These are phyloP conservation scores for Lycaena phlaeas DNA, from an alignment of 2,888 invertebrate species.

Conservation along the genomic window DNA sequence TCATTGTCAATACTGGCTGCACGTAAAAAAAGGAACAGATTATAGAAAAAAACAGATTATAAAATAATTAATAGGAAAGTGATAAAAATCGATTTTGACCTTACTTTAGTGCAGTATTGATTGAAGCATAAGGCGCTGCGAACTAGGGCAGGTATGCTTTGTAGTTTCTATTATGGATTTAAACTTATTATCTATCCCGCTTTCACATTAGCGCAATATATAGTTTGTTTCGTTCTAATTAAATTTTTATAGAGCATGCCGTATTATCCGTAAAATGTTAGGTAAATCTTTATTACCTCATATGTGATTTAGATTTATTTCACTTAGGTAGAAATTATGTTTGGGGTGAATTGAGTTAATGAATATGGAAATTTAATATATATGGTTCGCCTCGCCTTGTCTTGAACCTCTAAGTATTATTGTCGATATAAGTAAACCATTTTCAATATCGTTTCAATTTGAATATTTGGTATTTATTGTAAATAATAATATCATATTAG, in stretches of 20 bases:
- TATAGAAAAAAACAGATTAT: background rate
- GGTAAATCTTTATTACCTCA: background rate
- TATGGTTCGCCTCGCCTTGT: too few species aligned
- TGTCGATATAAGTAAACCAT: too few species aligned
- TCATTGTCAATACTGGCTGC: slow-evolving; percentile 21
- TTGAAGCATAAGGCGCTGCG: slow-evolving; percentile 26
- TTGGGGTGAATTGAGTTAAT: too few species aligned
- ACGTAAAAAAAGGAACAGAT: slow-evolving; percentile 26
- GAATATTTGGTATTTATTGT: too few species aligned
- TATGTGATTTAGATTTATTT: background rate
- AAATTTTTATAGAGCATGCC: background rate
- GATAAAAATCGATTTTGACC: slow-evolving; percentile 28
- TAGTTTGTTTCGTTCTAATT: background rate
- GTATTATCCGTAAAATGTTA: background rate
- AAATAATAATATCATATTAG: too few species aligned
- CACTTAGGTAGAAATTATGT: too few species aligned
- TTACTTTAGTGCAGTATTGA: slow-evolving; percentile 51
- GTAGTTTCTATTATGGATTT: slow-evolving; percentile 22
- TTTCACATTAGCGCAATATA: background rate
- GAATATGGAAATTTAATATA: too few species aligned
- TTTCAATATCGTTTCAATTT: too few species aligned
- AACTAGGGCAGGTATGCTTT: slow-evolving; percentile 40
- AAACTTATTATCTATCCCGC: slow-evolving; percentile 6
- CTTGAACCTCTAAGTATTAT: too few species aligned
- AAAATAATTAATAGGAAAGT: slow-evolving; percentile 6